These are phyloP conservation scores for Vanessa tameamea DNA, from an alignment of 1,140 invertebrate genomes.

Conservation along the genomic window DNA sequence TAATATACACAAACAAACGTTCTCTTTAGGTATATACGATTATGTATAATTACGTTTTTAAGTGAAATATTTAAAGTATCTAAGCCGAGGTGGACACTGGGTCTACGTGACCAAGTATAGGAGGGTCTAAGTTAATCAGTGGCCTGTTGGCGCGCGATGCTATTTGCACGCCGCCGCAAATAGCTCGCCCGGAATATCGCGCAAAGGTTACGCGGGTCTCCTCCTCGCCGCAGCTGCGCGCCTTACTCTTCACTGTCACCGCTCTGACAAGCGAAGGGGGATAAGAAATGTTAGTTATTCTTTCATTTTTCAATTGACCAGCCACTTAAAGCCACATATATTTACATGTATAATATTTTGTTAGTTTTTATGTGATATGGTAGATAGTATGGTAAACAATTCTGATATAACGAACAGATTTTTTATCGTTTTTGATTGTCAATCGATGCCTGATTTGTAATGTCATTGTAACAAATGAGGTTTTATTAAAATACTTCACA, in stretches of 20 bases:
- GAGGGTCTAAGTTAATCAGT: conserved; percentile 16
- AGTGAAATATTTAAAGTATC: too few relatives aligned
- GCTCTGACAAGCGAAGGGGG: background rate
- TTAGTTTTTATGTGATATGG: too few relatives aligned
- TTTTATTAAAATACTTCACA: too few relatives aligned
- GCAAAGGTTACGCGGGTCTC: conserved; percentile 50
- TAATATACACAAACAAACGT: too few relatives aligned
- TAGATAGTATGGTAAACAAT: too few relatives aligned
- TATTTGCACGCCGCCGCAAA: conserved; percentile 50
- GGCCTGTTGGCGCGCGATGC: conserved; percentile 21
- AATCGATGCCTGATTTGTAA: too few relatives aligned
- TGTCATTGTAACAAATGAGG: too few relatives aligned
- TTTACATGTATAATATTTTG: too few relatives aligned
- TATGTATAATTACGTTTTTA: too few relatives aligned
- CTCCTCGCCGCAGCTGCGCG: conserved; percentile 6
- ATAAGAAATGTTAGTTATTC: background rate
- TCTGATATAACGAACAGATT: too few relatives aligned
- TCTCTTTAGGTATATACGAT: too few relatives aligned
- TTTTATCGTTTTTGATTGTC: too few relatives aligned
- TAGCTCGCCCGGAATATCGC: conserved; percentile 54
- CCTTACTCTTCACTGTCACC: background rate
- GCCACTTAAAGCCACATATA: background rate
- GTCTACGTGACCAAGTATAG: conserved; percentile 34
- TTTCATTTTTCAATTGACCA: background rate
- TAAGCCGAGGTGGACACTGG: background rate